These are phyloP conservation scores for Caiman crocodilus DNA, from an alignment of 2,797 vertebrate species.

Conservation along the genomic window DNA sequence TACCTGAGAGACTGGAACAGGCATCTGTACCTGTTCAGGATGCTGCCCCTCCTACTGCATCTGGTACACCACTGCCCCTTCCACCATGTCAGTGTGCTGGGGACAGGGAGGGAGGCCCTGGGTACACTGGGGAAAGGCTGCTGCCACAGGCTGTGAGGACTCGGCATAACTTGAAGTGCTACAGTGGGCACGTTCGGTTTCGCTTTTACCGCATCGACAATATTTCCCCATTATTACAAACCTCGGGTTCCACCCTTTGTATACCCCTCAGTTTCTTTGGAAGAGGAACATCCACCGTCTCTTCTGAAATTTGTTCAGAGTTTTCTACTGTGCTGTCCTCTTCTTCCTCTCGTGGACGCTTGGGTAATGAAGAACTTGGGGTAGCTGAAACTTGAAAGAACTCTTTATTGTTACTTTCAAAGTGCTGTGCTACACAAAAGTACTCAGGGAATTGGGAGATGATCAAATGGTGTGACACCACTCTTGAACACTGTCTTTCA, in stretches of 20 bases:
- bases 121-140: too few species aligned
- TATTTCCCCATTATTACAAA: conserved; percentile 55
- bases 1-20: too few species aligned
- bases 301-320: conserved; percentile 87
- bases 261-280: conserved; percentile 92
- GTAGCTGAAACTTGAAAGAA: conserved; percentile 90
- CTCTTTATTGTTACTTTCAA: conserved; percentile 12
- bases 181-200: too few species aligned
- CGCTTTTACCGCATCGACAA: background rate
- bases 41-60: too few species aligned
- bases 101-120: too few species aligned
- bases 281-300: conserved; percentile 89
- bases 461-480: background rate
- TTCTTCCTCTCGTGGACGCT: conserved; percentile 95
- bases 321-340: conserved; percentile 88
- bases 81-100: too few species aligned
- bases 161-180: too few species aligned
- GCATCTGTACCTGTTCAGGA: too few species aligned
- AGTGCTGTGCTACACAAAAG: background rate
- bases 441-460: background rate
- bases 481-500: background rate
- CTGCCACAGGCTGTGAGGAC: too few species aligned
- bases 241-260: conserved; percentile 93
- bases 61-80: too few species aligned
- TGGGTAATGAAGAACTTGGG: conserved; percentile 89